Conservation (phyloP, 1,140 invertebrate genomes). For the Heliconius himera region DNA sequence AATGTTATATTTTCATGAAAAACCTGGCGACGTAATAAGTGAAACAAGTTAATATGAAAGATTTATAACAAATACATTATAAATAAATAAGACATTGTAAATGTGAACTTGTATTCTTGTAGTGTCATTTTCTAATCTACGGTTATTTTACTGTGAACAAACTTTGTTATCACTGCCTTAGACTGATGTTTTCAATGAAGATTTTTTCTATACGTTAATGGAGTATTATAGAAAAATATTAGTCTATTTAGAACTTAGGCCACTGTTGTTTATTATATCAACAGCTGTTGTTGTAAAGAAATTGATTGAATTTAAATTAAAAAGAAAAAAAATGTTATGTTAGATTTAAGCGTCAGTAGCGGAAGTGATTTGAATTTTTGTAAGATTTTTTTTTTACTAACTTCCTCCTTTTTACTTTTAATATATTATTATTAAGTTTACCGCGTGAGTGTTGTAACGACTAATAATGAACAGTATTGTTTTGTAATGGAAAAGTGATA, state of each 20-base stretch:
- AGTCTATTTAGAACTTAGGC: slow-evolving; percentile 57
- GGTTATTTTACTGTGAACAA: slow-evolving; percentile 49
- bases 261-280: slow-evolving; percentile 61
- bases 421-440: slow-evolving; percentile 56
- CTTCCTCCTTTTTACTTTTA: slow-evolving; percentile 53
- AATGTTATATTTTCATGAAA: background rate
- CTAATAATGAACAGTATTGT: slow-evolving; percentile 61
- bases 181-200: slow-evolving; percentile 76
- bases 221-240: slow-evolving; percentile 67
- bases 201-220: slow-evolving; percentile 67
- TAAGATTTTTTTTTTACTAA: slow-evolving; percentile 59
- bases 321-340: slow-evolving; percentile 56
- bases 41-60: background rate
- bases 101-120: slow-evolving; percentile 17
- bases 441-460: slow-evolving; percentile 48
- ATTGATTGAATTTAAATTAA: slow-evolving; percentile 76
- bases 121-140: slow-evolving; percentile 15
- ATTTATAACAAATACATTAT: background rate
- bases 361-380: slow-evolving; percentile 58
- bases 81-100: background rate
- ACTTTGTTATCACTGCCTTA: slow-evolving; percentile 78
- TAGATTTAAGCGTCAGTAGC: slow-evolving; percentile 49
- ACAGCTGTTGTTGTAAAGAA: slow-evolving; percentile 72
- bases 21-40: background rate
- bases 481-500: slow-evolving; percentile 61